Evolutionary conservation across 2,888 invertebrate species (phyloP), one percentile per base, ranked within the genome.

Genomic region (Drosophila rellima): DNA sequence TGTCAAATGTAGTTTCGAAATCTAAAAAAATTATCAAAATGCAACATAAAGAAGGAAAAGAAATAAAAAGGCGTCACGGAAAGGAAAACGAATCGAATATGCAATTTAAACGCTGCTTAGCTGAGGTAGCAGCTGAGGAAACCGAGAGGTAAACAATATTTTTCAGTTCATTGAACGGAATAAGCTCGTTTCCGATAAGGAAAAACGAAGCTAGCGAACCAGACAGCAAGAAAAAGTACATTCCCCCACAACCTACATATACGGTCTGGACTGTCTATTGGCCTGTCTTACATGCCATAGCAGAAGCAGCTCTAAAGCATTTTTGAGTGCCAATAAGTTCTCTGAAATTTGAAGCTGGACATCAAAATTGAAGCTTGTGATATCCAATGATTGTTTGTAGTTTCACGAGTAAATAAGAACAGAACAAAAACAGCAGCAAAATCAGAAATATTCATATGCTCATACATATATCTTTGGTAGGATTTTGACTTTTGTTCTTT

Each of bases 91-190:
- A 62, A 23, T 72, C 61, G 65, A 47, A 67, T 55, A 73, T 75
- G 69, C 70, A 80, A 74, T 71, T 88, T 74, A 54, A 68, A 68
- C 60, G 60, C 73, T 50, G 65, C 67, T 13, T 37, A 8, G 39
- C 50, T 37, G 13, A 17, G 17, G 50, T 17, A 29, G 48, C 56
- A 42, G 47, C 48, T 29, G 70, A 78, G 82, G 86, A 85, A 82
- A 78, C 73, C 64, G 74, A 82, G 90, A 90, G 91, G 90, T 90
- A 90, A 90, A 90, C 91, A 90, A 91, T 90, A 90, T 91, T 90
- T 90, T 90, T 70, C 90, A 90, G 91, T 91, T 90, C 91, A 91
- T 88, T 90, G 90, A 91, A 91, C 91, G 90, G 86, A 90, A 90
- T 90, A 90, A 90, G 88, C 91, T 89, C 80, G 84, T 90, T 85